Conservation (phyloP, 1,140 invertebrate genomes). For the Akabosia matsudoensis region DNA sequence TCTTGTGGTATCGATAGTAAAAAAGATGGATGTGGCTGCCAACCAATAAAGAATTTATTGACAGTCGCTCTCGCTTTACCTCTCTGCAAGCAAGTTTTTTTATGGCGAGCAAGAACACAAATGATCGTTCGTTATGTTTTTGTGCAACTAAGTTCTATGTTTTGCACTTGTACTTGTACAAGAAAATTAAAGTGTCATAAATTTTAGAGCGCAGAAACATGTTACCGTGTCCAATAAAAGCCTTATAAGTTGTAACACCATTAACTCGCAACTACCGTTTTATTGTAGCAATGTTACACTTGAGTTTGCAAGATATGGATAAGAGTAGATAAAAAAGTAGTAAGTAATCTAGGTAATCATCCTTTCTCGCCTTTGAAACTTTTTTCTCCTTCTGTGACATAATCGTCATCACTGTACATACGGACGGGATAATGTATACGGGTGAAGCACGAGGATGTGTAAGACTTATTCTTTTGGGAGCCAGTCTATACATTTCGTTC, state of each 20-base stretch:
- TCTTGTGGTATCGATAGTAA: background rate
- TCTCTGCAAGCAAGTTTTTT: background rate
- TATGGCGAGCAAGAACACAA: slow-evolving; percentile 16
- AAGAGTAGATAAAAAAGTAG: slow-evolving; percentile 18
- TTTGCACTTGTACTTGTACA: background rate
- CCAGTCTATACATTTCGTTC: background rate
- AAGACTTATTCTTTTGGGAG: background rate
- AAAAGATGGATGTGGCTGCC: background rate
- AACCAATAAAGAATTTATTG: slow-evolving; percentile 23
- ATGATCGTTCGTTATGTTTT: slow-evolving; percentile 9
- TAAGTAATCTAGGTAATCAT: too few relatives aligned
- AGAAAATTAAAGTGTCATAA: slow-evolving; percentile 25
- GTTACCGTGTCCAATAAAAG: slow-evolving; percentile 23
- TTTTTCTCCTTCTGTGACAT: background rate
- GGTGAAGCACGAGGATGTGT: too few relatives aligned
- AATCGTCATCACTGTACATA: background rate
- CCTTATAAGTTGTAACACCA: slow-evolving; percentile 19
- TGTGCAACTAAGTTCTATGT: background rate
- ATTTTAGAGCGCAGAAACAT: slow-evolving; percentile 22
- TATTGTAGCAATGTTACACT: background rate
- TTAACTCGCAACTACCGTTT: slow-evolving; percentile 7
- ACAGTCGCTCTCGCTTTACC: background rate
- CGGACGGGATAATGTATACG: background rate
- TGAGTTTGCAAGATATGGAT: background rate
- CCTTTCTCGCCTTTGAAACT: background rate